These are phyloP conservation scores for Seira ritae DNA, from an alignment of 2,888 invertebrate genomes.

Conservation along the genomic window DNA sequence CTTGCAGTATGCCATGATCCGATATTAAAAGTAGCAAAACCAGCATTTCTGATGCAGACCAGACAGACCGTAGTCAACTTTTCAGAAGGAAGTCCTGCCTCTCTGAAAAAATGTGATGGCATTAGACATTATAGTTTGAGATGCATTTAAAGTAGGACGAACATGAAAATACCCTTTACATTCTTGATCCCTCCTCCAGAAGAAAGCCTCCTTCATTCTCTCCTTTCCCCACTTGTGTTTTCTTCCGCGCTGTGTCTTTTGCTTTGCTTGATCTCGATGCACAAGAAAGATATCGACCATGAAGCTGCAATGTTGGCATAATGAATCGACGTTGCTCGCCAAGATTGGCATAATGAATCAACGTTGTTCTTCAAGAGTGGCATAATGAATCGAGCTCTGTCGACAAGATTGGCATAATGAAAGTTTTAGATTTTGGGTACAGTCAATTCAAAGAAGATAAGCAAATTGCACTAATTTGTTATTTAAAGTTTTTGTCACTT, in stretches of 20 bases:
- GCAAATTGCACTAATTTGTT: no score
- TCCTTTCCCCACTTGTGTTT: not conserved
- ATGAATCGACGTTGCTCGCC: no score
- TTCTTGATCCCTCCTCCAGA: slow-evolving; percentile 23
- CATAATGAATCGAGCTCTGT: no score
- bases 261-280: not conserved
- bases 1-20: not conserved
- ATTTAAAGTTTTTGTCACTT: no score
- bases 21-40: not conserved
- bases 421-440: no score
- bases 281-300: not conserved
- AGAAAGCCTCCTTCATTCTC: not conserved
- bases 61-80: not conserved
- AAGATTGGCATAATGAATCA: no score
- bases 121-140: not conserved
- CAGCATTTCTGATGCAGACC: not conserved
- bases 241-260: not conserved
- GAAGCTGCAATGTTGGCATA: not conserved
- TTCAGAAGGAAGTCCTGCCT: not conserved
- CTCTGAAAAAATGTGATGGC: no score
- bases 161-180: slow-evolving; percentile 39
- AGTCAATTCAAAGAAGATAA: no score
- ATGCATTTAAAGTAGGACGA: slow-evolving; percentile 46
- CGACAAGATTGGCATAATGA: no score
- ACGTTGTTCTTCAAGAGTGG: no score